Evolutionary conservation across 2,797 vertebrate species (phyloP).

Genomic region (Myripristis murdjan): DNA sequence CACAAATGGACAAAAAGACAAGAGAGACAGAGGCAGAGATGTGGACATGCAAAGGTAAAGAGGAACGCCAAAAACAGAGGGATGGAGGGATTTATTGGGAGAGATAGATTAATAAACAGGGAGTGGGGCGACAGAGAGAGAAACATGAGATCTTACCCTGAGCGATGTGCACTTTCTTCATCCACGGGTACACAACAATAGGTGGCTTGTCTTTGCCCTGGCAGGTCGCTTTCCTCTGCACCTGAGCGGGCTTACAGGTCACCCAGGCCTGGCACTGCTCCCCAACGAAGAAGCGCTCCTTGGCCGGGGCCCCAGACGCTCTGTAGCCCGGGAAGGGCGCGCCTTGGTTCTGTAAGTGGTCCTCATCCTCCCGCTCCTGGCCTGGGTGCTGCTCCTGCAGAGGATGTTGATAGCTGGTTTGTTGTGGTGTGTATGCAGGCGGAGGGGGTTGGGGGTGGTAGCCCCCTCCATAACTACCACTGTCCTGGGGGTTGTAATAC

Average conservation of each 20-base stretch:
- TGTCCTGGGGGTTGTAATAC: constrained; percentile 90
- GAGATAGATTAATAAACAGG: neutral
- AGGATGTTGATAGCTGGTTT: constrained; percentile 81
- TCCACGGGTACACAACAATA: constrained; percentile 95
- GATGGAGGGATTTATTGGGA: neutral
- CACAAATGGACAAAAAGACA: constrained; percentile 72
- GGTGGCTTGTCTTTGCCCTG: constrained; percentile 89
- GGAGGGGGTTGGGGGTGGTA: constrained; percentile 84
- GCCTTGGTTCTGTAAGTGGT: constrained; percentile 43
- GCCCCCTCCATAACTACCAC: constrained; percentile 88
- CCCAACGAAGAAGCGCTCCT: constrained; percentile 59
- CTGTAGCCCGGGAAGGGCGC: constrained; percentile 60
- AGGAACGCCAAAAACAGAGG: neutral
- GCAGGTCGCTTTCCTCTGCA: constrained; percentile 74
- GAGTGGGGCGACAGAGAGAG: neutral
- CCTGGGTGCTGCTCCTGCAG: constrained; percentile 83
- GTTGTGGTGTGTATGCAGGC: constrained; percentile 90
- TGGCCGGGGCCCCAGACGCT: constrained; percentile 33
- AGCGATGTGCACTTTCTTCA: constrained; percentile 96
- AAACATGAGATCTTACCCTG: constrained; percentile 77
- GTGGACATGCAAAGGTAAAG: neutral
- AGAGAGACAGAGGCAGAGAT: constrained; percentile 8
- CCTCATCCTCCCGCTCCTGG: constrained; percentile 69
- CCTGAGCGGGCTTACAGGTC: constrained; percentile 78
- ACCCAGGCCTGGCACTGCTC: constrained; percentile 79